Percentiles rank a stretch among this genome's conserved stretches.
These are phyloP conservation scores for Caenorhabditis sp. DNA, from an alignment of 2,888 invertebrate genomes.

Conservation along the genomic window DNA sequence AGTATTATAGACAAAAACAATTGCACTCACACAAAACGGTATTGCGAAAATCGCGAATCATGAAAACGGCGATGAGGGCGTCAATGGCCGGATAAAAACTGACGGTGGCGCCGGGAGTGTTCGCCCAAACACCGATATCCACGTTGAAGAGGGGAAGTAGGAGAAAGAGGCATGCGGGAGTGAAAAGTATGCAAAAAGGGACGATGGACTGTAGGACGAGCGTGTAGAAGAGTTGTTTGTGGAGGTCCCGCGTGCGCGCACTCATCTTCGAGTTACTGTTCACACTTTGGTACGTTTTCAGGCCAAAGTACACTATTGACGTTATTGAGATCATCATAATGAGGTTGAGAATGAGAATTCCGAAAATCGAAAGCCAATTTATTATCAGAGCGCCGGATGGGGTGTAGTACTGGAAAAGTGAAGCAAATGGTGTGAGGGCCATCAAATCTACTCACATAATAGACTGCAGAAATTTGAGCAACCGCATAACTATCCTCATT, in stretches of 20 bases:
- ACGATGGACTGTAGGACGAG: constrained; percentile 11
- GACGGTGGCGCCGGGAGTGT: neutral
- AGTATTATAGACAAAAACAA: no score
- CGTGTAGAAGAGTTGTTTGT: constrained; percentile 11
- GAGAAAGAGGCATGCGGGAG: constrained; percentile 3
- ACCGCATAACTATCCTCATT: constrained; percentile 14
- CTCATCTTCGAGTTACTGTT: constrained; percentile 1
- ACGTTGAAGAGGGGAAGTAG: constrained; percentile 10
- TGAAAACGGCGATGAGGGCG: neutral
- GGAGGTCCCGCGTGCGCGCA: constrained; percentile 1
- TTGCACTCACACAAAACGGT: neutral
- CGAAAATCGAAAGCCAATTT: neutral
- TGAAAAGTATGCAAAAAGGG: constrained; percentile 11
- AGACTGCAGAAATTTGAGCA: constrained; percentile 3
- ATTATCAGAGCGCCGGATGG: neutral
- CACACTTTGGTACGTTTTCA: constrained; percentile 12
- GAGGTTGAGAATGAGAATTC: neutral
- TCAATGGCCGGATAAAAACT: constrained; percentile 22
- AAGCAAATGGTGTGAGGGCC: neutral
- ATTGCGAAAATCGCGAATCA: constrained; percentile 15
- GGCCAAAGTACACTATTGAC: neutral
- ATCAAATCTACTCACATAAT: constrained; percentile 9
- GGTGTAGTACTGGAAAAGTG: constrained; percentile 11
- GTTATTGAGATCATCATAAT: neutral
- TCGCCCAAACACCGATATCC: neutral